These are phyloP conservation scores for Helogale parvula DNA, from an alignment of 2,113 vertebrate genomes.

Conservation along the genomic window DNA sequence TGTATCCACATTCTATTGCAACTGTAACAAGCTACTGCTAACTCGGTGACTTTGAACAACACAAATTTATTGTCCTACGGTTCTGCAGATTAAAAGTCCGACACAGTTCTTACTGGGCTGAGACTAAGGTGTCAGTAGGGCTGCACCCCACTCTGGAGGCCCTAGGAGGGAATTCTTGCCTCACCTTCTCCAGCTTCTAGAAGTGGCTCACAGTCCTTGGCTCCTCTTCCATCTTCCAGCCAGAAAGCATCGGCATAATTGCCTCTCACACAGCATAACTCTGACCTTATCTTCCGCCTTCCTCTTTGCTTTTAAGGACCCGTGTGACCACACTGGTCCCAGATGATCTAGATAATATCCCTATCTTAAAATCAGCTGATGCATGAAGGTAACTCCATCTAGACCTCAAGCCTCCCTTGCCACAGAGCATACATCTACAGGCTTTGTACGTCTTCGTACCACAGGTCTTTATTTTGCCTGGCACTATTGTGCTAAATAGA, in stretches of 20 bases:
- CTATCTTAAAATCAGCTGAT: neutral
- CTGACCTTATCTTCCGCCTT: neutral
- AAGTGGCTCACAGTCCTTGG: neutral
- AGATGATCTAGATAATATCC: neutral
- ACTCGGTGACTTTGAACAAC: neutral
- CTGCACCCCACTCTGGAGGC: neutral
- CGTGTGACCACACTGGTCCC: fast-evolving
- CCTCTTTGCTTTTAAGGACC: neutral
- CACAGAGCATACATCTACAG: neutral
- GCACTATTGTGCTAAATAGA: neutral
- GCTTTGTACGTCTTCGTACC: neutral
- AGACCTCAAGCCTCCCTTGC: neutral
- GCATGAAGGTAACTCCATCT: neutral
- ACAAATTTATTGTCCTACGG: neutral
- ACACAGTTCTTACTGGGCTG: neutral
- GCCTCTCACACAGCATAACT: fast-evolving
- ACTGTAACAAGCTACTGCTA: slow-evolving; percentile 17
- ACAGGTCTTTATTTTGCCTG: neutral
- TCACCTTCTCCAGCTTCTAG: neutral
- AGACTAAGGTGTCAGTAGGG: neutral
- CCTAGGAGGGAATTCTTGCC: neutral
- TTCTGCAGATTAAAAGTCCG: neutral
- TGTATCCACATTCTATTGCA: neutral
- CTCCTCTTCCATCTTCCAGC: neutral
- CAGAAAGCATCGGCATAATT: neutral